Evolutionary conservation across 2,888 invertebrate species (phyloP), one percentile per base, ranked within the genome.

Genomic region (Monoplex corrugatus): DNA sequence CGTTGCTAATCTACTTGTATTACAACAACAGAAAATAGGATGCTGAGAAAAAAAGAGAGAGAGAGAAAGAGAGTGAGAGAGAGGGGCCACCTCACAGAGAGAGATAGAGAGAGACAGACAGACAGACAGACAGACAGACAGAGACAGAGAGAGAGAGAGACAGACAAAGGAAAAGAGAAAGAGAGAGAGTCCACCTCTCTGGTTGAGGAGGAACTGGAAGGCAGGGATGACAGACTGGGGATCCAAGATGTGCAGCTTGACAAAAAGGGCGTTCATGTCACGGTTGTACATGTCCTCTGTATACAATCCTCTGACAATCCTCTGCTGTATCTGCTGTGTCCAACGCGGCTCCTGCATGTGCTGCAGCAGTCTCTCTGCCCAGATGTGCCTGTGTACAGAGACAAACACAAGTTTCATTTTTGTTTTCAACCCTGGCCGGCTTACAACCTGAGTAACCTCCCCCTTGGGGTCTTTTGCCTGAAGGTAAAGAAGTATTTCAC

Each of bases 221-320:
- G 95, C 94, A 1, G 95, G 95, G 43, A 95, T 94, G 16, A 95
- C 95, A 13, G 93, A 93, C 90, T 94, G 94, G 0, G 95, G 95
- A 85, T 95, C 95, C 1, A 95, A 92, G 19, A 95, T 92, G 87
- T 95, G 95, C 0, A 95, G 92, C 90, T 95, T 95, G 23, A 95
- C 94, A 90, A 95, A 95, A 35, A 95, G 90, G 1, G 94, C 94
- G 91, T 95, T 95, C 94, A 95, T 94, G 86, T 95, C 95, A 50
- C 92, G 89, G 90, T 94, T 95, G 92, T 94, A 95, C 38, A 93
- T 93, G n/a, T 93, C 93, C 80, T 94, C 94, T 0, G 93, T 93
- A 86, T 92, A 93, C 19, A 90, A 91, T 0, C 95, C 95, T 44
- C 92, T 92, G 32, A 95, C 92, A 78, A 95, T 93, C 86, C 92